phyloP scores from a whole-genome alignment of 2,797 vertebrate species.

The Sebastes dallii region DNA sequence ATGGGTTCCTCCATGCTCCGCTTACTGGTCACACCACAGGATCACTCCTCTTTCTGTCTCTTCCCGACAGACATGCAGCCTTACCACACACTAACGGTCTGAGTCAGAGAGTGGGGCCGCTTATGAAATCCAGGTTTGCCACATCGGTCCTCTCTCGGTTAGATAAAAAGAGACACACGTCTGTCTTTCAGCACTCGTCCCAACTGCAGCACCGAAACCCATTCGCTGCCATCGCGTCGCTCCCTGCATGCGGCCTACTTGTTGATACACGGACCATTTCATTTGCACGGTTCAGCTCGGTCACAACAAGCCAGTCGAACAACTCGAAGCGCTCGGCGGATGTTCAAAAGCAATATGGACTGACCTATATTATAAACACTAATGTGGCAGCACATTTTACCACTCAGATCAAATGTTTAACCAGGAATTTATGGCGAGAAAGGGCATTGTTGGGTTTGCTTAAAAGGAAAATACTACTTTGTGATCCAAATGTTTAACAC shows the following conservation, averaged over 20 bases:
- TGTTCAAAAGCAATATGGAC: constrained; percentile 46
- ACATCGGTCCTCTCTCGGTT: constrained; percentile 49
- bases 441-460: constrained; percentile 18
- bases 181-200: constrained; percentile 45
- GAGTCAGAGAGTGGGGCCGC: constrained; percentile 56
- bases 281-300: constrained; percentile 51
- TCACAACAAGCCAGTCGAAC: constrained; percentile 50
- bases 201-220: background rate
- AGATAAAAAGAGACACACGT: constrained; percentile 44
- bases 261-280: constrained; percentile 65
- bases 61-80: constrained; percentile 63
- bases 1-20: constrained; percentile 70
- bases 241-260: constrained; percentile 28
- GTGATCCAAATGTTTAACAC: constrained; percentile 40
- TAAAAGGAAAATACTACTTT: background rate
- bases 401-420: constrained; percentile 29
- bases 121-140: constrained; percentile 77
- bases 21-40: constrained; percentile 68
- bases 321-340: constrained; percentile 46
- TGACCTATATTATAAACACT: constrained; percentile 22
- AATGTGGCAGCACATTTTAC: constrained; percentile 32
- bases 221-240: constrained; percentile 6
- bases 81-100: constrained; percentile 74
- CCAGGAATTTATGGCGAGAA: constrained; percentile 3
- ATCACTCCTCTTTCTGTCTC: constrained; percentile 52